These are phyloP conservation scores for Hemibagrus guttatus DNA, from an alignment of 2,797 vertebrate species.

Conservation along the genomic window DNA sequence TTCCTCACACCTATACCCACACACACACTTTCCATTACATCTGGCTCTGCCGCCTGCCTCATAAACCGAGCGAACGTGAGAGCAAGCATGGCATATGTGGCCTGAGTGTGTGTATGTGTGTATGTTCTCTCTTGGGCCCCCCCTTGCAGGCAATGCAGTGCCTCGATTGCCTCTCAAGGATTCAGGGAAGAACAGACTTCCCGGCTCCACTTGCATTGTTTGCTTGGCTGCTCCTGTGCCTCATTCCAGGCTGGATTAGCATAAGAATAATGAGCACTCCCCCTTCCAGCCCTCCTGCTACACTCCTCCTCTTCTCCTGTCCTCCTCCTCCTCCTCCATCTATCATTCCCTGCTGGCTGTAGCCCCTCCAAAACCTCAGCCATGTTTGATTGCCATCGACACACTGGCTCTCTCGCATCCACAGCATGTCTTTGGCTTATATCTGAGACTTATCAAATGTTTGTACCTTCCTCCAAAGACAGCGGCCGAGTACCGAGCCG, in stretches of 20 bases:
- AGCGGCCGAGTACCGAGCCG: neutral
- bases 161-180: conserved; percentile 85
- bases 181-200: conserved; percentile 85
- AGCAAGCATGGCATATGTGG: conserved; percentile 41
- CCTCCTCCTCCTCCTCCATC: conserved; percentile 35
- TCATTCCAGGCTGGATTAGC: conserved; percentile 86
- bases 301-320: conserved; percentile 45
- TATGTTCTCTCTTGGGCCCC: conserved; percentile 71
- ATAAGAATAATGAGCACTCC: conserved; percentile 83
- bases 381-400: conserved; percentile 29
- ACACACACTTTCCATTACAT: conserved; percentile 19
- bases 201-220: conserved; percentile 95
- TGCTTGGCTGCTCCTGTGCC: conserved; percentile 82
- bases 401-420: conserved; percentile 34
- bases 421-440: conserved; percentile 32
- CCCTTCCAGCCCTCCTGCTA: conserved; percentile 43
- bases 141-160: conserved; percentile 81
- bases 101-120: conserved; percentile 26
- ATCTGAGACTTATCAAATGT: conserved; percentile 46
- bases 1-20: neutral
- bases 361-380: conserved; percentile 46
- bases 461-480: conserved; percentile 36
- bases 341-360: conserved; percentile 35
- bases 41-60: conserved; percentile 30
- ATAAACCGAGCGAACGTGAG: conserved; percentile 28